Base-by-base conservation (phyloP, 2,888 invertebrate species). In the Drosophila planitibia region DNA sequence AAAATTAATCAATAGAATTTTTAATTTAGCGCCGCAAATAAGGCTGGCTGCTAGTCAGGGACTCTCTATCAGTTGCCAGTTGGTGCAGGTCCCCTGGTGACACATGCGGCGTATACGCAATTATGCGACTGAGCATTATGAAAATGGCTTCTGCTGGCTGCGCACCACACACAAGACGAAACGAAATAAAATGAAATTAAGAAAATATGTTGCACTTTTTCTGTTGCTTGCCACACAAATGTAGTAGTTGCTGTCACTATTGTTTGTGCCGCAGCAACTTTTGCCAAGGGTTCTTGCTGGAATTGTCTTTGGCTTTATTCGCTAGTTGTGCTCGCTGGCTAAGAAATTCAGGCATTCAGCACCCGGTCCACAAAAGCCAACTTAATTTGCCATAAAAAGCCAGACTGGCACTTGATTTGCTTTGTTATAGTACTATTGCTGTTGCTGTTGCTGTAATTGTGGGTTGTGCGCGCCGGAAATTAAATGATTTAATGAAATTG, bases 401-500 rank as follows among this genome's bases (percentile, higher is more conserved):
- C 79, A 78, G 79, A 51, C 63, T 58, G 73, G 72, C 70, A 79
- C 76, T 90, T 90, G 82, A 82, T 88, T 88, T 82, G 79, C 76
- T 88, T 71, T 85, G 69, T 70, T 71, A 65, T 30, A 41, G 41
- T 44, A 58, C 39, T 30, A 41, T 41, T 32, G 41, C 30, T 58
- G 30, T 70, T 85, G 70, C 67, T 69, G 64, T 65, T 72, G 47
- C 65, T 74, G 71, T 67, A 62, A 55, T 70, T 72, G 72, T 61
- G 59, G 65, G 70, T 57, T 78, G 64, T 57, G 75, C 52, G 55
- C 57, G 76, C 82, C 85, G 88, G 88, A 88, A 91, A 91, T 88
- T 85, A 90, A 89, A 91, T 91, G 90, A 91, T 89, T 91, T 91
- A 88, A 91, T 84, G 90, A 89, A 90, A 88, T 82, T 78, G 76